Base-by-base conservation (phyloP, 2,113 vertebrate genomes). In the Labrus mixtus region DNA sequence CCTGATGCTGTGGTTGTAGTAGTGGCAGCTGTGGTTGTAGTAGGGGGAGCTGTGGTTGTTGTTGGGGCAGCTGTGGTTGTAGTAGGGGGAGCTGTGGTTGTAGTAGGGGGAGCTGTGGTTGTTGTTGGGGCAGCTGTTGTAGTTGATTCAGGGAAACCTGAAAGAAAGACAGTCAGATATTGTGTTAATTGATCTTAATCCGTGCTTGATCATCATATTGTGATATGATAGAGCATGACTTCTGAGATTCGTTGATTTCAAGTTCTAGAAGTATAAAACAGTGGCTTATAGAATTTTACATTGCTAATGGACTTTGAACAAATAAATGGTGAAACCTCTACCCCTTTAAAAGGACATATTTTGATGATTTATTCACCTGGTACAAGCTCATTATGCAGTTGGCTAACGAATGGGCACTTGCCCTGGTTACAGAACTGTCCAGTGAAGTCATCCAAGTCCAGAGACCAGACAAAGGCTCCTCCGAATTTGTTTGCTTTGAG, bases 381-480 rank as follows among this genome's bases (percentile, higher is more conserved):
- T 16, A 70, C 13, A 29, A 70, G 68, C 8, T 59, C 43, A 16
- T 9, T 12, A 37, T 50, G 29, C 25, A 70, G 68, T 5, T 65
- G 53, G 39, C 53, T 87, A 73, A 93, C 91, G 41, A 95, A 76
- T 13, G 94, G 93, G 70, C 90, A 91, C 5, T 60, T 87, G 15
- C 93, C 92, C 56, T 91, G 65, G 50, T 78, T 80, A 59, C 95
- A 95, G 79, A 94, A 95, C 23, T 89, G 61, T 63, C 94, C 94
- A 8, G 33, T 66, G 58, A 93, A 95, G 72, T 95, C 95, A 81
- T 96, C 95, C 56, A 96, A 72, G 55, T 94, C 94, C 65, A 96
- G 79, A 54, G 93, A 78, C 93, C 93, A 95, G 29, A 95, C 76
- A 72, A 93, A 93, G 15, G 92, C 93, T 13, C 94, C 95, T 53